A percentile compares a stretch with the other conserved stretches of the same genome.
Conservation (phyloP, 2,113 vertebrate species). For the Ploceus nigricollis region DNA sequence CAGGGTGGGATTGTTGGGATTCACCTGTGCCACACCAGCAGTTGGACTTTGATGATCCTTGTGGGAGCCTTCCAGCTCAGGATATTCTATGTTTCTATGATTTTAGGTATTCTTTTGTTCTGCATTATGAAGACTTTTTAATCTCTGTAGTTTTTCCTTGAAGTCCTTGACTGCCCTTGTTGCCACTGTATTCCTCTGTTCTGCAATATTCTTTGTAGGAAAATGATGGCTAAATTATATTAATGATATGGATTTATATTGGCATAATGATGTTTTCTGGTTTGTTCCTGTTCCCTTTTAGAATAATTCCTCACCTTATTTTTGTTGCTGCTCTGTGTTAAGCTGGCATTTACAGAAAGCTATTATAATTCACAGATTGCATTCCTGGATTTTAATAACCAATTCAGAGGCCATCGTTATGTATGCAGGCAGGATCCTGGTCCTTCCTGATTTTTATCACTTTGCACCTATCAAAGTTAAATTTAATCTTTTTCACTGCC, state of each 20-base stretch:
- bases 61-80: neutral
- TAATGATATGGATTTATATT: neutral
- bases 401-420: neutral
- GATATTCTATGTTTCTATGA: neutral
- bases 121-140: neutral
- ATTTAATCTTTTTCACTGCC: neutral
- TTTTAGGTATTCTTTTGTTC: neutral
- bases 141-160: neutral
- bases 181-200: neutral
- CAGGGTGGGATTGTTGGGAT: neutral
- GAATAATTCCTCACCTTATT: neutral
- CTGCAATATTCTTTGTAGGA: neutral
- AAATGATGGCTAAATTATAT: neutral
- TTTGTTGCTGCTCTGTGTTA: neutral
- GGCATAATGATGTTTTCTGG: neutral
- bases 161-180: neutral
- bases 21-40: neutral
- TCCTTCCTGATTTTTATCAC: neutral
- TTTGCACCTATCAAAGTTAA: neutral
- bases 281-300: neutral
- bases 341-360: neutral
- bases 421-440: neutral
- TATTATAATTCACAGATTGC: neutral
- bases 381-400: neutral
- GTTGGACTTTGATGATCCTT: neutral